Conservation (phyloP, 2,113 vertebrate genomes). For the Syngnathus typhle region DNA sequence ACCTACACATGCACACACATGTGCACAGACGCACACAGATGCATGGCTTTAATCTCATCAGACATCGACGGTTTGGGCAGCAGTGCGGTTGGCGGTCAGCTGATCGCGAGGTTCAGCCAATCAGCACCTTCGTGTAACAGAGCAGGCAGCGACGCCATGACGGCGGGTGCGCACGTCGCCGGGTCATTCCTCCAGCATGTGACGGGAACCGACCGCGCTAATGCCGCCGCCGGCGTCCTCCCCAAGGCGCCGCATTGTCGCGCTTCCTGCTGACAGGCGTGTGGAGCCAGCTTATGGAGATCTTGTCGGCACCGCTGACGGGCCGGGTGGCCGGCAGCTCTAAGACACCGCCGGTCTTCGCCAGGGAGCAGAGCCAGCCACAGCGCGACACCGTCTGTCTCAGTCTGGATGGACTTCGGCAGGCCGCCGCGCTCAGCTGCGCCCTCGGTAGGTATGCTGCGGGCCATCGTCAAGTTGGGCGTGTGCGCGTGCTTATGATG, state of each 20-base stretch:
- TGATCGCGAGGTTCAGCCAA: conserved; percentile 78
- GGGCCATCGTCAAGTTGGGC: too few relatives aligned
- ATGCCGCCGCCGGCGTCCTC: background rate
- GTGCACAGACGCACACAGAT: background rate
- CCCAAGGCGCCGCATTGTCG: conserved; percentile 83
- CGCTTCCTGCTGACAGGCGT: conserved; percentile 90
- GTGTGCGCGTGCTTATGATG: background rate
- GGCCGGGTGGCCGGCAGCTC: conserved; percentile 93
- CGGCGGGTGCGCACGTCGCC: conserved; percentile 75
- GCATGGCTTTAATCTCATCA: conserved; percentile 35
- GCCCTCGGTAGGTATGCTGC: conserved; percentile 74
- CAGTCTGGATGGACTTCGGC: conserved; percentile 89
- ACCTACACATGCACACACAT: background rate
- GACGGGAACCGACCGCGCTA: background rate
- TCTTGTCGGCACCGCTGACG: conserved; percentile 86
- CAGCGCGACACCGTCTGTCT: conserved; percentile 91
- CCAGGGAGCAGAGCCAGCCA: conserved; percentile 90
- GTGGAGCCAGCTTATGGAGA: conserved; percentile 97
- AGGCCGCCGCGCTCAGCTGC: conserved; percentile 90
- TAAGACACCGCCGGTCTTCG: conserved; percentile 80
- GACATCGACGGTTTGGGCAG: conserved; percentile 94
- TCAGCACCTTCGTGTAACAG: conserved; percentile 76
- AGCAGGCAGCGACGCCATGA: conserved; percentile 70
- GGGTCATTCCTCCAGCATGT: too few relatives aligned
- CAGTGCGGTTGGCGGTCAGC: conserved; percentile 86